These are phyloP conservation scores for Elephas maximus DNA, from an alignment of 2,113 vertebrate species.

Conservation along the genomic window DNA sequence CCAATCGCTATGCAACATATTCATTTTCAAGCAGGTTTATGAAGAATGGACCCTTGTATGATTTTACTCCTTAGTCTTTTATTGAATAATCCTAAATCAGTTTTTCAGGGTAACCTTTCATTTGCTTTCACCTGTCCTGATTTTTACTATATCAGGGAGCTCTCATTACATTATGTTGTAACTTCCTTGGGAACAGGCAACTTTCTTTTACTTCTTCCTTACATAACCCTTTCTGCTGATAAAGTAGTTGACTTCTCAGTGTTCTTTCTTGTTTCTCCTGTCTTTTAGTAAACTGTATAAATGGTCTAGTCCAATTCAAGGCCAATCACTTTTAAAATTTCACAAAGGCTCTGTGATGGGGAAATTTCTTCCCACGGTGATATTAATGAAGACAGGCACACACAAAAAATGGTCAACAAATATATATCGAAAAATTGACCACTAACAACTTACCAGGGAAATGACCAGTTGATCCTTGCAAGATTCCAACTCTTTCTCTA, in stretches of 20 bases:
- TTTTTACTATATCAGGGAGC: neutral
- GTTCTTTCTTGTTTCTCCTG: neutral
- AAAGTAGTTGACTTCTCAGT: conserved; percentile 53
- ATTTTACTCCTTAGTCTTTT: neutral
- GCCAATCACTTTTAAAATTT: neutral
- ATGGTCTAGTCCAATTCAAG: neutral
- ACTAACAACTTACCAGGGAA: neutral
- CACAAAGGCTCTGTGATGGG: neutral
- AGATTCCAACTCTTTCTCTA: neutral
- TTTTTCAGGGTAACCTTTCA: neutral
- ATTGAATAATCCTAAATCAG: neutral
- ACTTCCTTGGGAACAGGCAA: neutral
- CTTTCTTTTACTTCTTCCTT: neutral
- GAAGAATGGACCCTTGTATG: neutral
- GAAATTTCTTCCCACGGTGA: neutral
- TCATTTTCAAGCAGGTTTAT: neutral
- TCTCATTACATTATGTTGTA: neutral
- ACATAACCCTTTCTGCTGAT: neutral
- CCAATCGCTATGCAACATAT: neutral
- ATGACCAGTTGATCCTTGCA: neutral
- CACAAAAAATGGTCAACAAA: neutral
- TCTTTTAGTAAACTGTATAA: neutral
- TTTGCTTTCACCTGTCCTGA: neutral
- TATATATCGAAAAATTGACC: neutral
- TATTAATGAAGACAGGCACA: neutral